Conservation (phyloP, 2,888 invertebrate genomes). For the Meandrusa payeni region DNA sequence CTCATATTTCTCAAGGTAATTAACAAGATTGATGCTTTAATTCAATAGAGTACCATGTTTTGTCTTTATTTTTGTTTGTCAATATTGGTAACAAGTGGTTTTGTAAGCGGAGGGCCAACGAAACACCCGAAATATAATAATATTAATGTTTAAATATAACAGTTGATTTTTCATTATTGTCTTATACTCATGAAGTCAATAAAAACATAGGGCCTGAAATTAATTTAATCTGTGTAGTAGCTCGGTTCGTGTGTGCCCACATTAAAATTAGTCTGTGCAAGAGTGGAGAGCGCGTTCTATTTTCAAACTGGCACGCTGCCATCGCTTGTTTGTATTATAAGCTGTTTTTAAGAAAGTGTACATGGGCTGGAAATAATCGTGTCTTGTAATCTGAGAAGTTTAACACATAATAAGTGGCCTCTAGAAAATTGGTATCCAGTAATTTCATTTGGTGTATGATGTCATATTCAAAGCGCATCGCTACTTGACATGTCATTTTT, state of each 20-base stretch:
- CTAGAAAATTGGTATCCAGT: constrained; percentile 2
- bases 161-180: no score
- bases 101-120: no score
- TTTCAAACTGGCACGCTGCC: constrained; percentile 72
- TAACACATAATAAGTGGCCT: constrained; percentile 38
- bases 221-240: constrained; percentile 15
- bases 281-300: constrained; percentile 73
- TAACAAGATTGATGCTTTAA: no score
- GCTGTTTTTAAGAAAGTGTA: constrained; percentile 81
- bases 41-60: no score
- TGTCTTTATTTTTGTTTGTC: no score
- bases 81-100: no score
- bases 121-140: no score
- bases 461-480: background rate
- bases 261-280: constrained; percentile 76
- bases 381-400: constrained; percentile 74
- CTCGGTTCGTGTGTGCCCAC: constrained; percentile 47
- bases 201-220: constrained; percentile 1
- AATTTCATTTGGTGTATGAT: constrained; percentile 1
- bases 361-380: constrained; percentile 79
- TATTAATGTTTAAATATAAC: no score
- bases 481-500: background rate
- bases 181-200: no score
- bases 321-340: constrained; percentile 80
- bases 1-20: no score